These are phyloP conservation scores for Epistrophe grossulariae DNA, from an alignment of 2,888 invertebrate species.

Conservation along the genomic window DNA sequence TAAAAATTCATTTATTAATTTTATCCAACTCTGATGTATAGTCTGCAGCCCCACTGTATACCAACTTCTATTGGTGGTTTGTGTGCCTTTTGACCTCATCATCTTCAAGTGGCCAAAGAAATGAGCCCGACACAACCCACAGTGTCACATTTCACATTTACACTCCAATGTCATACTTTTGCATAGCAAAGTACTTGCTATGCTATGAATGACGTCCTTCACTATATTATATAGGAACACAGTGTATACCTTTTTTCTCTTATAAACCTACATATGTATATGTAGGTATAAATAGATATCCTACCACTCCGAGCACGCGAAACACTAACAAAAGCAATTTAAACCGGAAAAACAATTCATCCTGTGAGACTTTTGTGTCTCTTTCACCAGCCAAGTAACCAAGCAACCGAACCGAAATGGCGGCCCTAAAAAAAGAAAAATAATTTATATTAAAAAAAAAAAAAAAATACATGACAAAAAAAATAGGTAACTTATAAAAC, in stretches of 20 bases:
- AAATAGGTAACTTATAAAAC: conserved; percentile 21
- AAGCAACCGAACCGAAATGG: conserved; percentile 24
- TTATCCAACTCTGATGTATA: too few species aligned
- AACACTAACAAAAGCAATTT: conserved; percentile 58
- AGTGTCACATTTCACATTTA: conserved; percentile 67
- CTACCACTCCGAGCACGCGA: conserved; percentile 5
- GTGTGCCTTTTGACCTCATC: conserved; percentile 63
- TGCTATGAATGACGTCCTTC: conserved; percentile 52
- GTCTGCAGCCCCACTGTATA: conserved; percentile 6
- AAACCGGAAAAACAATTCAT: conserved; percentile 60
- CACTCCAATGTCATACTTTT: conserved; percentile 57
- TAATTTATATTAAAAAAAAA: conserved; percentile 14
- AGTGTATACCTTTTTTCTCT: background rate
- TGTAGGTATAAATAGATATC: background rate
- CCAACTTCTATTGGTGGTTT: background rate
- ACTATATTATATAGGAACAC: conserved; percentile 11
- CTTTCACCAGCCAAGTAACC: conserved; percentile 14
- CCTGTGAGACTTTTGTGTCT: conserved; percentile 58
- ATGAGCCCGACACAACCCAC: conserved; percentile 56
- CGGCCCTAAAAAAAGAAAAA: conserved; percentile 13
- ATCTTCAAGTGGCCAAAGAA: conserved; percentile 63
- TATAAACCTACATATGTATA: background rate
- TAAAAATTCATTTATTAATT: too few species aligned
- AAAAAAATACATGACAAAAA: background rate
- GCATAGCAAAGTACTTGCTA: conserved; percentile 33